phyloP scores from a whole-genome alignment of 2,888 invertebrate genomes.

The Hyalella azteca region DNA sequence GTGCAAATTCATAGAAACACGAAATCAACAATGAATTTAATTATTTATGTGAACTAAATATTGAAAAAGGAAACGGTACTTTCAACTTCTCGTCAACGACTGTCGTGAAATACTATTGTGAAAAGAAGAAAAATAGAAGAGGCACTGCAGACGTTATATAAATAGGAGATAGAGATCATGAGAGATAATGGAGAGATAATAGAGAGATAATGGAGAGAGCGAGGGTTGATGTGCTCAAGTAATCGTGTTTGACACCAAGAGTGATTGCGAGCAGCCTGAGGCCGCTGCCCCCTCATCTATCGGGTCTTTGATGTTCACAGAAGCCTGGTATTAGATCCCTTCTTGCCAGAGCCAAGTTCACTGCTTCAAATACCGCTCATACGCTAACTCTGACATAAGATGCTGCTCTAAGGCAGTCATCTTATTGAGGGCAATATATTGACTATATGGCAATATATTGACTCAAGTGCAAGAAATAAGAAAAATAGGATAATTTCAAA shows the following conservation, averaged over 20 bases:
- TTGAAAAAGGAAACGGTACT: too few relatives aligned
- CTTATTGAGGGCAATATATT: neutral
- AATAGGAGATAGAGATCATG: too few relatives aligned
- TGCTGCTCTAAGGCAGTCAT: neutral
- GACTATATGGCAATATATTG: neutral
- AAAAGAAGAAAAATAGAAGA: too few relatives aligned
- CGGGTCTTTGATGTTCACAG: constrained; percentile 29
- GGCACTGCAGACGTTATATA: too few relatives aligned
- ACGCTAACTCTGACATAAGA: neutral
- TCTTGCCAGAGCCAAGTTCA: constrained; percentile 2
- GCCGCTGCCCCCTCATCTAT: constrained; percentile 16
- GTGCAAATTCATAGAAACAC: too few relatives aligned
- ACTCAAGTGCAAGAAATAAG: neutral
- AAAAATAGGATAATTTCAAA: neutral
- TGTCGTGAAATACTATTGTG: too few relatives aligned
- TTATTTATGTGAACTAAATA: too few relatives aligned
- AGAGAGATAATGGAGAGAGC: too few relatives aligned
- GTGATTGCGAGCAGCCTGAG: constrained; percentile 9
- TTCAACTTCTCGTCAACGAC: too few relatives aligned
- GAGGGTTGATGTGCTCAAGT: neutral
- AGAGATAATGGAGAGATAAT: too few relatives aligned
- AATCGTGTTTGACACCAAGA: constrained; percentile 33
- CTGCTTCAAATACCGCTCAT: neutral
- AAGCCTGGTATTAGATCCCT: constrained; percentile 27
- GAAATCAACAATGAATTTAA: too few relatives aligned